Evolutionary conservation across 1,140 invertebrate genomes (phyloP).

Genomic region (Drosophila gunungcola): DNA sequence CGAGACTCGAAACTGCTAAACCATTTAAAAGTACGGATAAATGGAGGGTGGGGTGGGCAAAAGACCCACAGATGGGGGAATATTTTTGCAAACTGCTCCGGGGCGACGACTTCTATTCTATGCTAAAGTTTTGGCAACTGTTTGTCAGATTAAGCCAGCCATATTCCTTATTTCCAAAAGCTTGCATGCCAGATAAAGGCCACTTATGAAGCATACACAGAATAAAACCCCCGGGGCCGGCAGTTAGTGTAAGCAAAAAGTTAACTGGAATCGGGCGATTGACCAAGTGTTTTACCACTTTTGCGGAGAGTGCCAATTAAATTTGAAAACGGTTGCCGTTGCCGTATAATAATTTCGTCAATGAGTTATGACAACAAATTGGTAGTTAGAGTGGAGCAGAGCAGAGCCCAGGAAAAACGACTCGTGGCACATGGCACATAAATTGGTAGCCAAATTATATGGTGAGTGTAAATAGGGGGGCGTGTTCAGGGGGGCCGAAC

Average conservation of each 20-base stretch:
- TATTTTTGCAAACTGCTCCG: conserved; percentile 48
- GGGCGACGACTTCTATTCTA: conserved; percentile 39
- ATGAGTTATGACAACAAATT: conserved; percentile 78
- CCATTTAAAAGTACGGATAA: conserved; percentile 36
- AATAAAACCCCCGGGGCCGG: conserved; percentile 17
- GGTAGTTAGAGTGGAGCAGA: conserved; percentile 29
- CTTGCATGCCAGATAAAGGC: conserved; percentile 51
- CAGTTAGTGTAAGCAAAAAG: conserved; percentile 35
- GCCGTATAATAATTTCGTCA: conserved; percentile 64
- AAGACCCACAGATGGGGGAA: conserved; percentile 31
- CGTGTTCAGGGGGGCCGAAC: background rate
- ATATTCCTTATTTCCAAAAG: conserved; percentile 17
- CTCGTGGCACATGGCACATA: conserved; percentile 56
- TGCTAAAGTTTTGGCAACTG: conserved; percentile 60
- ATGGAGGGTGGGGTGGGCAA: background rate
- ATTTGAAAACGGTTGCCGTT: conserved; percentile 45
- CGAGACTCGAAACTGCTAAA: conserved; percentile 49
- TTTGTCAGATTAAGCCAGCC: conserved; percentile 60
- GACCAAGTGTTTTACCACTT: conserved; percentile 55
- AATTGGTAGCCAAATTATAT: conserved; percentile 70
- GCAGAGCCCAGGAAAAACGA: conserved; percentile 29
- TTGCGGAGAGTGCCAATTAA: conserved; percentile 61
- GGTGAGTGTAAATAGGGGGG: conserved; percentile 33
- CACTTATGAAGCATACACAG: conserved; percentile 39
- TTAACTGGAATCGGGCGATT: conserved; percentile 23